A percentile compares a stretch with the other conserved stretches of the same genome.
Evolutionary conservation across 2,113 vertebrate species (phyloP).

Genomic region (Istiophorus platypterus): DNA sequence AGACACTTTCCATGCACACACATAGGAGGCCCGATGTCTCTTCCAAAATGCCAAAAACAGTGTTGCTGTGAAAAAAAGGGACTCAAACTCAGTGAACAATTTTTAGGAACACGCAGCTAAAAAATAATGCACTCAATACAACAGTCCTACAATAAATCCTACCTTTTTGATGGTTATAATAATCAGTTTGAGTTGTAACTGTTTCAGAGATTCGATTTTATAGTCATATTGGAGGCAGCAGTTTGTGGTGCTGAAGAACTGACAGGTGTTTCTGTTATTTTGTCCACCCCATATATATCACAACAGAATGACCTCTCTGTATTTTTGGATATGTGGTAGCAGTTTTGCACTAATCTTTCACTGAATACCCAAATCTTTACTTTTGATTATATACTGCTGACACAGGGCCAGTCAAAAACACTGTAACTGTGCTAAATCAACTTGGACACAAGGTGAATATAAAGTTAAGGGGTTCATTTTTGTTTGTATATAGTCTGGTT

Average conservation of each 20-base stretch:
- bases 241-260: neutral
- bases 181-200: too few relatives aligned
- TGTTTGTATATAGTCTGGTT: neutral
- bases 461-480: neutral
- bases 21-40: slow-evolving; percentile 85
- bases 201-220: neutral
- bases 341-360: too few relatives aligned
- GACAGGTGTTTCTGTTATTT: neutral
- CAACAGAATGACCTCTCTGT: too few relatives aligned
- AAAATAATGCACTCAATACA: neutral
- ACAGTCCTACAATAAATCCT: neutral
- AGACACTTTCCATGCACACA: slow-evolving; percentile 89
- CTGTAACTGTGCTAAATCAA: neutral
- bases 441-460: neutral
- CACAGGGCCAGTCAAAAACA: too few relatives aligned
- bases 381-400: too few relatives aligned
- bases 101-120: neutral
- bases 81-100: neutral
- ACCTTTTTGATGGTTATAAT: neutral
- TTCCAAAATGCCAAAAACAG: slow-evolving; percentile 97
- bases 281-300: too few relatives aligned
- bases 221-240: neutral
- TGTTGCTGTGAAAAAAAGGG: slow-evolving; percentile 85
- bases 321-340: too few relatives aligned
- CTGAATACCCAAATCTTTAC: too few relatives aligned